Evolutionary conservation across 2,888 invertebrate genomes (phyloP), one percentile per base, ranked within the genome.

Genomic region (Drosophila fulvimacula): DNA sequence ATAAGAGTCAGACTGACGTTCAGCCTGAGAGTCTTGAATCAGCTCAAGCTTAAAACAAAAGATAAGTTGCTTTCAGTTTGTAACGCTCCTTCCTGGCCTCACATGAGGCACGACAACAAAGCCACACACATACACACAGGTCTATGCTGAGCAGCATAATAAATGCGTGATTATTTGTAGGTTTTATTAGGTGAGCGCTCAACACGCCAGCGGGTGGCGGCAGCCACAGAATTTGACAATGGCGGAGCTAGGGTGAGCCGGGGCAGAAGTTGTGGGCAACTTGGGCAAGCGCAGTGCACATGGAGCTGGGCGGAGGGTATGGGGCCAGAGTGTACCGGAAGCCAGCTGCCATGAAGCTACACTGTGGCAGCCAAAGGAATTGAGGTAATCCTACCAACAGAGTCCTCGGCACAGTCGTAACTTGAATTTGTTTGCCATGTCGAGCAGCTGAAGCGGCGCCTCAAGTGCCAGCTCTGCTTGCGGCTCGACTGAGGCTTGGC

Each of bases 161-260:
- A 88, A 89, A 90, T 82, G 84, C 84, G 71, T 83, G 81, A 88
- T 88, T 90, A 88, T 89, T 89, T 84, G 84, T 81, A 74, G 81
- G 80, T 77, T 78, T 80, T 81, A 76, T 83, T 70, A 79, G 77
- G 79, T 82, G 75, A 82, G 74, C 79, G 64, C 69, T 67, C 79
- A 71, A 79, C 69, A 61, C 38, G 74, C 52, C 73, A 69, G 66
- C 63, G 67, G 65, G 75, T 69, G 63, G 74, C 53, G 64, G 75
- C 79, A 64, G 36, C 64, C 75, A 66, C 63, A 53, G 41, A 46
- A 59, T 58, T 57, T 41, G 42, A 56, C 49, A 60, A 48, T 48
- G 13, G 10, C 19, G n/a, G 42, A 17, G 27, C 36, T 15, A 42
- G 21, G 32, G 10, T 34, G 34, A 39, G 27, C 19, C 11, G 15